These are phyloP conservation scores for Eutolmus rufibarbis DNA, from an alignment of 2,888 invertebrate species.

Conservation along the genomic window DNA sequence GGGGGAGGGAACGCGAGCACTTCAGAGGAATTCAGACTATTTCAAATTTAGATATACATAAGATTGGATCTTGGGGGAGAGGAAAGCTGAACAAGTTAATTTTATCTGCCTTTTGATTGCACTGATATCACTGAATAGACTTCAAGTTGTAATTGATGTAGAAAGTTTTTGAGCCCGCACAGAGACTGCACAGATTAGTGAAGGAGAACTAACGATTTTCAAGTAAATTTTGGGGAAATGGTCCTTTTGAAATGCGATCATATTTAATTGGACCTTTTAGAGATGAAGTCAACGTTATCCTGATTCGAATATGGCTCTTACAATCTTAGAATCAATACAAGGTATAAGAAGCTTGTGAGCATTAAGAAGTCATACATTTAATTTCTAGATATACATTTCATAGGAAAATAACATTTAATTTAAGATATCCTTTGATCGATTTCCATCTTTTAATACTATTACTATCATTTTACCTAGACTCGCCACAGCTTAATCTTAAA, in stretches of 20 bases:
- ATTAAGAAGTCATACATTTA: too few species aligned
- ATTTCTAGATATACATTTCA: too few species aligned
- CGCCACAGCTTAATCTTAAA: too few species aligned
- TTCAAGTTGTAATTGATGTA: conserved; percentile 2
- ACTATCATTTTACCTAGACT: neutral
- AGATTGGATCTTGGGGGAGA: neutral
- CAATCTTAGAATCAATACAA: too few species aligned
- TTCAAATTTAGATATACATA: neutral
- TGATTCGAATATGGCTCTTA: too few species aligned
- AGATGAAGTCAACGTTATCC: neutral
- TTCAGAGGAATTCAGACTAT: conserved; percentile 4
- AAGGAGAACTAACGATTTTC: neutral
- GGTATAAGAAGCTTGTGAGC: too few species aligned
- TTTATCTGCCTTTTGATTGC: conserved; percentile 15
- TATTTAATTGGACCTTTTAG: neutral
- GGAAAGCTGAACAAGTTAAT: neutral
- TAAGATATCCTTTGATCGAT: too few species aligned
- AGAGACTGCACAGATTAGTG: neutral
- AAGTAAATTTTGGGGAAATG: neutral
- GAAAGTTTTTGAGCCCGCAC: neutral
- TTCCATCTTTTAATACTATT: too few species aligned
- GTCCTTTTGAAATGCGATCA: neutral
- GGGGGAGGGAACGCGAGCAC: neutral
- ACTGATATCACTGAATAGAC: neutral
- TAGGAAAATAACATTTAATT: too few species aligned